These are phyloP conservation scores for Cyclophora albipunctata DNA, from an alignment of 2,888 invertebrate species.

Conservation along the genomic window DNA sequence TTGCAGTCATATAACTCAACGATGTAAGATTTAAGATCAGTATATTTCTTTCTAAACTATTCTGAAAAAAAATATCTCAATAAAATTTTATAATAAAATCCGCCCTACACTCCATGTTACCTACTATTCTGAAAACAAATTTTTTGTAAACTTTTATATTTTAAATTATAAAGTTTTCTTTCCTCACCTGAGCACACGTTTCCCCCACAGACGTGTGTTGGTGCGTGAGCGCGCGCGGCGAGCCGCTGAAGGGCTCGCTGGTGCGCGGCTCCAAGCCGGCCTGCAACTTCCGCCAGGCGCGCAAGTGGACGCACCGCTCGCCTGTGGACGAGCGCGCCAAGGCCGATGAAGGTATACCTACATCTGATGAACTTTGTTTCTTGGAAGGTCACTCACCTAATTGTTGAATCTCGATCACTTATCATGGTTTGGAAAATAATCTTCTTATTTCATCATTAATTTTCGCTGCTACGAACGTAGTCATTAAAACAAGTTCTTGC, in stretches of 20 bases:
- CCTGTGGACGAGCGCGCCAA: conserved; percentile 57
- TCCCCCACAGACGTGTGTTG: conserved; percentile 82
- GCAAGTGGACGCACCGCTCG: conserved; percentile 63
- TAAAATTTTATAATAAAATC: too few species aligned
- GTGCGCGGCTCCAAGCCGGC: conserved; percentile 84
- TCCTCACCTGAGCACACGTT: too few species aligned
- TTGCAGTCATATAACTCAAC: too few species aligned
- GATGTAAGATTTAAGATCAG: too few species aligned
- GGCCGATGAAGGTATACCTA: conserved; percentile 69
- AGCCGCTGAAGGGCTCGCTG: conserved; percentile 86
- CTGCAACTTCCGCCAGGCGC: conserved; percentile 87
- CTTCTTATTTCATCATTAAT: neutral
- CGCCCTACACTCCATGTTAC: too few species aligned
- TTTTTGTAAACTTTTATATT: too few species aligned
- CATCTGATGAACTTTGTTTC: neutral
- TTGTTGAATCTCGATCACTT: too few species aligned
- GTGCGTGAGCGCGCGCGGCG: conserved; percentile 89
- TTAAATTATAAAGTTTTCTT: too few species aligned
- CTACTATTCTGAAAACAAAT: too few species aligned
- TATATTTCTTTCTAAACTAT: too few species aligned
- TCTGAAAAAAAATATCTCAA: too few species aligned
- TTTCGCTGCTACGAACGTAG: neutral
- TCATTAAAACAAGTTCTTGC: neutral
- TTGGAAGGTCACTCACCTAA: neutral
- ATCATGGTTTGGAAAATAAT: neutral